A percentile compares a stretch with the other conserved stretches of the same genome.
Conservation (phyloP, 2,888 invertebrate genomes). For the Lysandra bellargus region DNA sequence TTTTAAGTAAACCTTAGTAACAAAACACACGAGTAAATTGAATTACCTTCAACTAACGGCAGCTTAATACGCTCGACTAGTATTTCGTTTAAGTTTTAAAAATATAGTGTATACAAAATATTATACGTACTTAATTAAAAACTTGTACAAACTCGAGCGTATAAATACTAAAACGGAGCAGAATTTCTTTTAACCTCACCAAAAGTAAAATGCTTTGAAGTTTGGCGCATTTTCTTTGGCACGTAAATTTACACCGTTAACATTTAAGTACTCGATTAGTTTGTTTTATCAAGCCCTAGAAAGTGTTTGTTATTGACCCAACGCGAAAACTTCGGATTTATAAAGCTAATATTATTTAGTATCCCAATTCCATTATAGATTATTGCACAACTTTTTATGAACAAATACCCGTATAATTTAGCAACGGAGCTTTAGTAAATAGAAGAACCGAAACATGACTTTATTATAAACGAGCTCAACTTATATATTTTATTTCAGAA, state of each 20-base stretch:
- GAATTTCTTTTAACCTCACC: constrained; percentile 23
- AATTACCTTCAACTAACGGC: constrained; percentile 14
- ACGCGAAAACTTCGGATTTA: neutral
- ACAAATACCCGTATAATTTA: neutral
- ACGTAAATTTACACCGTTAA: constrained; percentile 26
- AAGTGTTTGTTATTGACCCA: neutral
- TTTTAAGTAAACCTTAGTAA: constrained; percentile 16
- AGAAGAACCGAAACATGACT: neutral
- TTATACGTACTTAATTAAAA: constrained; percentile 25
- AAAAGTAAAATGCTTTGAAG: constrained; percentile 30
- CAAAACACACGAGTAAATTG: neutral
- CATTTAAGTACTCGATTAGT: constrained; percentile 22
- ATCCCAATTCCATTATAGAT: neutral
- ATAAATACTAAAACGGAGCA: constrained; percentile 14
- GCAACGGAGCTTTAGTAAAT: neutral
- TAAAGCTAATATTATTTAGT: neutral
- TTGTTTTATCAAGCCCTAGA: constrained; percentile 19
- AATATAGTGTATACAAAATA: constrained; percentile 13
- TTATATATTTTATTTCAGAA: constrained; percentile 1
- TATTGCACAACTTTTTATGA: neutral
- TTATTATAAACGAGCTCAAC: neutral
- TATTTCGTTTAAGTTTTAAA: constrained; percentile 7
- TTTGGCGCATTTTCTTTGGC: constrained; percentile 24
- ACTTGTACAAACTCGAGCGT: constrained; percentile 13
- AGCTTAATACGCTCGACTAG: constrained; percentile 2